phyloP scores from a whole-genome alignment of 2,113 vertebrate species.

The Epinephelus cyanopodus region DNA sequence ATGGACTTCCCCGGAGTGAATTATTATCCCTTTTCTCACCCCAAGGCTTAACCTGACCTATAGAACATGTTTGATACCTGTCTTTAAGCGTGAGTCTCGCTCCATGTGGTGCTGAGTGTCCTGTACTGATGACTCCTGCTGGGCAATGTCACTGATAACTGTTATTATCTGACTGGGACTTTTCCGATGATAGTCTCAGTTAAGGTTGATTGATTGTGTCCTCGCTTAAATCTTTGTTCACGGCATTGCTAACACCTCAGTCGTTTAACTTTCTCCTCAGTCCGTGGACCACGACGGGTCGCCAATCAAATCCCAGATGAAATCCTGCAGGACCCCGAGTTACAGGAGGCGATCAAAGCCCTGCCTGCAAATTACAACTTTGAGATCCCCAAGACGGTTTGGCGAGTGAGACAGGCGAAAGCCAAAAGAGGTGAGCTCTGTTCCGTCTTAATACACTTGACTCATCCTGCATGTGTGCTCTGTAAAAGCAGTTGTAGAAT shows the following conservation, averaged over 20 bases:
- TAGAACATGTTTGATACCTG: not conserved
- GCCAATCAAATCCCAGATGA: slow-evolving; percentile 94
- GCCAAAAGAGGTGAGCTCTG: slow-evolving; percentile 88
- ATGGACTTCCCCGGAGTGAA: not conserved
- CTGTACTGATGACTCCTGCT: not conserved
- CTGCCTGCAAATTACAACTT: slow-evolving; percentile 98
- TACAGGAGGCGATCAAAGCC: slow-evolving; percentile 86
- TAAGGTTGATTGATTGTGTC: not conserved
- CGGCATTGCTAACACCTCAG: not conserved
- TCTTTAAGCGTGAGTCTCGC: not conserved
- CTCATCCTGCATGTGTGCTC: not conserved
- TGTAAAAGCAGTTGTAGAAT: not conserved
- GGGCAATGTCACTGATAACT: not conserved
- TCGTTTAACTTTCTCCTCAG: slow-evolving; percentile 63
- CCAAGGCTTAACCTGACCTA: not conserved
- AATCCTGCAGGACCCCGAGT: slow-evolving; percentile 87
- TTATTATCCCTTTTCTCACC: not conserved
- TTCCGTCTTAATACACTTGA: not conserved
- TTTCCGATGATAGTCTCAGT: not conserved
- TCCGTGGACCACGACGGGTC: slow-evolving; percentile 78
- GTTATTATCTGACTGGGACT: not conserved
- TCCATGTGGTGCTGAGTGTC: not conserved
- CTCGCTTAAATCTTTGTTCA: not conserved
- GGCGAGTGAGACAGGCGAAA: slow-evolving; percentile 91
- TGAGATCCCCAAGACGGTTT: slow-evolving; percentile 97